Base-by-base conservation (phyloP, 1,140 invertebrate genomes). In the Lepeophtheirus salmonis region DNA sequence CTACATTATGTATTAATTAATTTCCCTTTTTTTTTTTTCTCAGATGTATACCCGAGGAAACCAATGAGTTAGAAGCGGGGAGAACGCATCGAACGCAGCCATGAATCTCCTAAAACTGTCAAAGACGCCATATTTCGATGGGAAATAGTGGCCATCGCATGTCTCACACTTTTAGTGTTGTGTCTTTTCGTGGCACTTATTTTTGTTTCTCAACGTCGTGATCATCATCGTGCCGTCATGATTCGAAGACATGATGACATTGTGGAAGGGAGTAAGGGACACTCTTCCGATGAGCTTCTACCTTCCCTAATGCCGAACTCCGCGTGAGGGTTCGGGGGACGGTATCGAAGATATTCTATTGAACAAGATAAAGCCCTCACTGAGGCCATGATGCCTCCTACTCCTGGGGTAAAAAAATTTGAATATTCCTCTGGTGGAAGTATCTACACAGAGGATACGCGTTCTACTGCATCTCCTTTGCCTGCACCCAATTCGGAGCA, bases 1-100 rank as follows among this genome's bases (percentile, higher is more conserved):
- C 10, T 48, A 48, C n/a, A 48, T 48, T n/a, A 10, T 48, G 10
- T 48, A 48, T 48, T 48, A 12, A n/a, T 52, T 10, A 52, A 16
- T 20, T 21, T 12, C 52, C 16, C 52, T 20, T 23, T 54, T 16
- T 12, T 17, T 54, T 54, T 54, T 20, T 50, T 48, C 20, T 54
- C 52, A 54, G 52, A 54, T 54, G 52, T 17, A 54, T 54, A 21
- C 52, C 52, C 13, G 52, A 54, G 52, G 52, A 54, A 17, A 54
- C 20, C 17, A 54, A 54, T 20, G 52, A 54, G 17, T 21, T 54
- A 10, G 30, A 41, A n/a, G 30, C 30, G 30, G 18, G 20, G 18
- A 3, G 20, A 54, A 4, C 52, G 52, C 2, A 54, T 21, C 2
- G 52, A 54, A 20, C 52, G 52, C 52, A 21, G 18, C 2, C 52